phyloP scores from a whole-genome alignment of 2,888 invertebrate genomes.

The Oeneis ivallda region DNA sequence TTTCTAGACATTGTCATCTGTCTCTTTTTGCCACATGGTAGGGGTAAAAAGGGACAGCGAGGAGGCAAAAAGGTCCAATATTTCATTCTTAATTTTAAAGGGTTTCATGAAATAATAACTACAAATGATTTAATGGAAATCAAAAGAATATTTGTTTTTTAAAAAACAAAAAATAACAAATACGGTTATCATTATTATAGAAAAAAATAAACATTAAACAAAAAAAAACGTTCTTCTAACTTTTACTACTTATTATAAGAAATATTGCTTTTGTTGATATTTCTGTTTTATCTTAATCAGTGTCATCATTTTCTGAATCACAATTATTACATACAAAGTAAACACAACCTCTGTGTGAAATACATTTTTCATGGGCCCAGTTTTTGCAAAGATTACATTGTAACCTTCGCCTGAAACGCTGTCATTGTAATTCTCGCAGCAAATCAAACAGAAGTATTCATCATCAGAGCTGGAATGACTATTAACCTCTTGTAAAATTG shows the following conservation, averaged over 20 bases:
- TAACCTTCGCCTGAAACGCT: slow-evolving; percentile 22
- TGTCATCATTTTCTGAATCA: background rate
- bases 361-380: slow-evolving; percentile 27
- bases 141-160: background rate
- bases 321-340: slow-evolving; percentile 18
- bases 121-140: no score
- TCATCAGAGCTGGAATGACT: slow-evolving; percentile 22
- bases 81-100: slow-evolving; percentile 8
- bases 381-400: slow-evolving; percentile 26
- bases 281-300: no score
- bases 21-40: slow-evolving; percentile 22
- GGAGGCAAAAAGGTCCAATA: slow-evolving; percentile 21
- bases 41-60: slow-evolving; percentile 23
- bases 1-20: slow-evolving; percentile 19
- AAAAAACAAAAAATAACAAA: background rate
- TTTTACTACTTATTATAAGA: background rate
- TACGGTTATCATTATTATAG: background rate
- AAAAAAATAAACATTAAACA: background rate
- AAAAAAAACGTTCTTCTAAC: no score
- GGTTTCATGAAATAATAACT: background rate
- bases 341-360: slow-evolving; percentile 26
- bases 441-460: slow-evolving; percentile 22
- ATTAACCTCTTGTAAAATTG: slow-evolving; percentile 11
- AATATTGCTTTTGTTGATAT: background rate
- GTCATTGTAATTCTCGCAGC: slow-evolving; percentile 19